Evolutionary conservation across 2,888 invertebrate species (phyloP).

Genomic region (Torymus aiolomorphi): DNA sequence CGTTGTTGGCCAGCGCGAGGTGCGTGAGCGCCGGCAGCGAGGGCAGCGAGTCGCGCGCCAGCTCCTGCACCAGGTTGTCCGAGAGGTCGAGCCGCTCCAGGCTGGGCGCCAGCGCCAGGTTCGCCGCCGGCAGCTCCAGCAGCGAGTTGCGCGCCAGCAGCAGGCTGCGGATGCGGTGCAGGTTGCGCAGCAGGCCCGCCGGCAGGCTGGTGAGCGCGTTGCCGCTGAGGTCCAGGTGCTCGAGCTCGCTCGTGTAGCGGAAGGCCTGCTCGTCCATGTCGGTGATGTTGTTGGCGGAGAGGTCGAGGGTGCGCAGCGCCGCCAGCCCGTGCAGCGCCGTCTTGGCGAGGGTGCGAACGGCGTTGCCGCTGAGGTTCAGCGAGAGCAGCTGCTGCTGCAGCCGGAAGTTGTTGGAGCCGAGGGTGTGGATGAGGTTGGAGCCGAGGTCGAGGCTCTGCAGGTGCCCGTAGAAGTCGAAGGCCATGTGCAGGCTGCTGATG

Average conservation of each 20-base stretch:
- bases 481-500: conserved; percentile 86
- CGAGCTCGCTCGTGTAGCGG: conserved; percentile 84
- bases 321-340: conserved; percentile 86
- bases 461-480: conserved; percentile 87
- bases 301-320: conserved; percentile 82
- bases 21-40: conserved; percentile 83
- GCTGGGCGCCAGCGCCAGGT: conserved; percentile 81
- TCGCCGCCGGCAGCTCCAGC: conserved; percentile 84
- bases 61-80: conserved; percentile 85
- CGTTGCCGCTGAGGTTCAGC: conserved; percentile 87
- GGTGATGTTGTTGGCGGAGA: conserved; percentile 87
- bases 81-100: conserved; percentile 86
- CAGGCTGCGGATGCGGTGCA: conserved; percentile 83
- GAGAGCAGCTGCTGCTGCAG: conserved; percentile 84
- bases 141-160: conserved; percentile 88
- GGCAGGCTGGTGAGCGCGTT: conserved; percentile 87
- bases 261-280: conserved; percentile 86
- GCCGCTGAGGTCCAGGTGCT: conserved; percentile 85
- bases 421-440: conserved; percentile 85
- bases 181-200: conserved; percentile 82
- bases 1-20: conserved; percentile 85
- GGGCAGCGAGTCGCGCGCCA: conserved; percentile 85
- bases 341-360: conserved; percentile 83
- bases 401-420: conserved; percentile 90
- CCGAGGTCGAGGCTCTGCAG: conserved; percentile 89